Conservation (phyloP, 2,888 invertebrate genomes). For the Cataglyphis rosenhaueri region DNA sequence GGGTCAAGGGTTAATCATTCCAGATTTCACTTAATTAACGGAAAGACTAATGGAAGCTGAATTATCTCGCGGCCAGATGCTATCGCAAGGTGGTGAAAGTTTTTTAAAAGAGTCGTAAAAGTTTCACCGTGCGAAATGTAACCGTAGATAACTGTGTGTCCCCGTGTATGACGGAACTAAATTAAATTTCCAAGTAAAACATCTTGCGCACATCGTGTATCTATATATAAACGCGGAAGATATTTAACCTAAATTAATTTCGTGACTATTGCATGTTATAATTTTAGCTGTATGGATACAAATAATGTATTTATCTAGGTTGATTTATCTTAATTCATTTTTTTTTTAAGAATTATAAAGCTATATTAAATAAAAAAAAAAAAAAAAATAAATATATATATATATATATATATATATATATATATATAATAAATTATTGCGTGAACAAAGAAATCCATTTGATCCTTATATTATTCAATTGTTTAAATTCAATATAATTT, state of each 20-base stretch:
- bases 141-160: conserved; percentile 24
- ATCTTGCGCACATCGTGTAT: conserved; percentile 2
- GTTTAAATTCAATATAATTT: background rate
- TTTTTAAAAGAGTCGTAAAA: conserved; percentile 52
- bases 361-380: background rate
- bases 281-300: background rate
- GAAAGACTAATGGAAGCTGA: conserved; percentile 38
- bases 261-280: background rate
- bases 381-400: background rate
- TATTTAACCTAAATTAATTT: conserved; percentile 19
- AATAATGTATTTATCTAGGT: background rate
- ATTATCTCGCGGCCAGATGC: conserved; percentile 54
- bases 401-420: no score
- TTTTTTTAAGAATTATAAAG: background rate
- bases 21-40: conserved; percentile 69
- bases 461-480: background rate
- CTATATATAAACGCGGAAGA: background rate
- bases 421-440: background rate
- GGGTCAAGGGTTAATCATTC: conserved; percentile 55
- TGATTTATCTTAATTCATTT: background rate
- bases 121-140: conserved; percentile 32
- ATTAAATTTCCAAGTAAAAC: conserved; percentile 38
- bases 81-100: conserved; percentile 62
- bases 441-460: background rate
- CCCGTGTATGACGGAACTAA: conserved; percentile 18